Base-by-base conservation (phyloP, 2,797 vertebrate genomes). In the Bradypus variegatus region DNA sequence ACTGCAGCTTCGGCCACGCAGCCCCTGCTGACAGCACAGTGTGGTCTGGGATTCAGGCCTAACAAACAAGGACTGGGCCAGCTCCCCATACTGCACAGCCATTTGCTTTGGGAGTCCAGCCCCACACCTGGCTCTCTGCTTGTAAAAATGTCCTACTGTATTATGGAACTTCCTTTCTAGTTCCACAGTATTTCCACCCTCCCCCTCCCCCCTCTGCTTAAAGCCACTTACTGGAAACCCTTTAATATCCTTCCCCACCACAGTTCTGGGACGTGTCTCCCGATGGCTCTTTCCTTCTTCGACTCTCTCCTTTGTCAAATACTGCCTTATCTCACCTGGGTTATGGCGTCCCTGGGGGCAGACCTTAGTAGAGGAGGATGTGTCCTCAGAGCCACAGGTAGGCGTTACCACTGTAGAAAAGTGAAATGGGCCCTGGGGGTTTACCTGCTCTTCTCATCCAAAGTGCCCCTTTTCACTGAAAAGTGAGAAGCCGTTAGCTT, bases 381-480 rank as follows among this genome's bases (percentile, higher is more conserved):
- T 33, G 18, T 31, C 45, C 4, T 70, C 14, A 9, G 21, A 65
- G 13, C 19, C 15, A 11, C 25, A 67, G 23, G 27, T 18, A 29
- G 41, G 33, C 0, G 2, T 50, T 12, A 1, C 8, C 15, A 45
- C 38, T 14, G 4, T 2, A 0, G 64, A 5, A 1, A 50, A 5
- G 18, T 31, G 25, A 15, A 50, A 25, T 9, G 1, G 21, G 81
- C 2, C 3, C 53, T 77, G 15, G 67, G 48, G 41, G 3, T 10
- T 31, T 15, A 45, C 58, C 18, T 78, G 92, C 48, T 65, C 27
- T 89, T 27, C 8, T 31, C 19, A 0, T 31, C 41, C 0, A 9
- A 79, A 33, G 18, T 19, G 19, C 38, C 48, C 0, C 18, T 82
- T 45, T 75, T n/a, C 65, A 36, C 33, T 19, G 31, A 33, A 41